Percentiles rank a stretch among this genome's conserved stretches.
Evolutionary conservation across 2,797 vertebrate species (phyloP).

Genomic region (Uromys caudimaculatus): DNA sequence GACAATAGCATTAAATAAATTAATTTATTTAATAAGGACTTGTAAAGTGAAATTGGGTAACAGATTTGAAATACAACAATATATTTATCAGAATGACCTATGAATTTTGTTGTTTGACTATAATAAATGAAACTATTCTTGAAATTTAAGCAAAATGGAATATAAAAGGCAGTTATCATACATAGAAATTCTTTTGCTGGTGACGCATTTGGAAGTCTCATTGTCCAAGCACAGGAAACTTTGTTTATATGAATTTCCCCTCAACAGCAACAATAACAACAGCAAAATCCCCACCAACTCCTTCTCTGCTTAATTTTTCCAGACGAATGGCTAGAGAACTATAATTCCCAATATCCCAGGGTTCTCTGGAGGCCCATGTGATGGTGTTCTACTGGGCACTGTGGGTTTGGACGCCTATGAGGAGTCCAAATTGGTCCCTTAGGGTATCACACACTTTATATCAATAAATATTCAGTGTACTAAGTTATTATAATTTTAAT

Average conservation of each 20-base stretch:
- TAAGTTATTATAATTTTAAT: background rate
- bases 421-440: background rate
- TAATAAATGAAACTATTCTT: too few relatives aligned
- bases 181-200: background rate
- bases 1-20: too few relatives aligned
- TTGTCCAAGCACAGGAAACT: background rate
- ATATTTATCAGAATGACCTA: too few relatives aligned
- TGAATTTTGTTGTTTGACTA: too few relatives aligned
- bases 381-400: background rate
- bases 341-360: background rate
- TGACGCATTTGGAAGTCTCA: background rate
- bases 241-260: background rate
- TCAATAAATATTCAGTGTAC: background rate
- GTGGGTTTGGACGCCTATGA: background rate
- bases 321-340: background rate
- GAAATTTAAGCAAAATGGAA: background rate
- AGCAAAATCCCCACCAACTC: background rate
- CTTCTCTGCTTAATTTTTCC: background rate
- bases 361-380: background rate
- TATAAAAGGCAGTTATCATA: background rate
- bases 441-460: background rate
- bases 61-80: background rate
- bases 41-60: background rate
- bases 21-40: background rate
- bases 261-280: background rate